phyloP scores from a whole-genome alignment of 2,888 invertebrate species.

The Cenopis cana region DNA sequence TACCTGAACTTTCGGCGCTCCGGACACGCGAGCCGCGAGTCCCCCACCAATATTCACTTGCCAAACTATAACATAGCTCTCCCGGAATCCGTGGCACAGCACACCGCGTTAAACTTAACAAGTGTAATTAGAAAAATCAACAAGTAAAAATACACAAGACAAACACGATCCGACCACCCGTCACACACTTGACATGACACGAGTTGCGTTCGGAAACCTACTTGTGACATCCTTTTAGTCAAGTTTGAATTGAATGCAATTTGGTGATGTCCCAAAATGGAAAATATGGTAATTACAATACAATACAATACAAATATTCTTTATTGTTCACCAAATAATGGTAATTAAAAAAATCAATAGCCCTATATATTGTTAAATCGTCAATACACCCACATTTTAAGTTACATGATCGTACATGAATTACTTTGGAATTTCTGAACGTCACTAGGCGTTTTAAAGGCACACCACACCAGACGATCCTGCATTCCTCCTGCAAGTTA shows the following conservation, averaged over 20 bases:
- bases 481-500: no score
- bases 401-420: no score
- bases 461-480: no score
- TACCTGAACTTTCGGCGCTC: constrained; percentile 73
- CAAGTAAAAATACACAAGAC: constrained; percentile 76
- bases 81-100: constrained; percentile 54
- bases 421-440: background rate
- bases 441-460: background rate
- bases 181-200: constrained; percentile 67
- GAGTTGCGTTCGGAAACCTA: constrained; percentile 52
- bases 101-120: constrained; percentile 65
- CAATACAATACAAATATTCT: no score
- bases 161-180: constrained; percentile 72
- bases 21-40: constrained; percentile 57
- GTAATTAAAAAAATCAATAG: background rate
- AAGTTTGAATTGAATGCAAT: background rate
- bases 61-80: constrained; percentile 70
- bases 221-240: constrained; percentile 50
- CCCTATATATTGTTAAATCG: background rate
- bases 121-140: constrained; percentile 75
- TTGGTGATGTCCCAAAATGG: background rate
- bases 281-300: background rate
- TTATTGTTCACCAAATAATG: no score
- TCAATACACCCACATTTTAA: background rate
- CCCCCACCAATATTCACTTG: constrained; percentile 55